Evolutionary conservation across 1,140 invertebrate genomes (phyloP), one percentile per base, ranked within the genome.

Genomic region (Parapsyche elsis): DNA sequence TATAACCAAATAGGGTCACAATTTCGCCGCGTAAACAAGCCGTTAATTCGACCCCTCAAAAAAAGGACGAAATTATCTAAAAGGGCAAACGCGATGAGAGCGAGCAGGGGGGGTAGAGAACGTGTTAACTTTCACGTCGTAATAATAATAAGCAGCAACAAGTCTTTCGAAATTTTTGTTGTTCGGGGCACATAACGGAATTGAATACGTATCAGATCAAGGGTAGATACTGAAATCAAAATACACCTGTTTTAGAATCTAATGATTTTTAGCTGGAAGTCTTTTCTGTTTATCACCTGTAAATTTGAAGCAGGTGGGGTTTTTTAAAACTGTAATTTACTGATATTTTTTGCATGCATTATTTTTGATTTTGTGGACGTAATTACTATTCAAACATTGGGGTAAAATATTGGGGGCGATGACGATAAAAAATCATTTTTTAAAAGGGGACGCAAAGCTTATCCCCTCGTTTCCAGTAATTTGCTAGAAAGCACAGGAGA

Each of bases 1-100:
- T 38, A 38, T 38, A 38, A 38, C 30, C 30, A 38, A 53, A 53
- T 53, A 14, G 16, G 49, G 49, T 53, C 49, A 53, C 49, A 53
- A 53, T 75, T 75, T 74, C 45, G 16, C 21, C 71, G 16, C 30
- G n/a, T 14, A 30, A 76, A 49, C 45, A 49, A 64, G 9, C 30
- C 19, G 75, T 77, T 77, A 77, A 61, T 77, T 77, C 23, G 24
- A 77, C 23, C 75, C 75, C 53, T 77, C 1, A 75, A 75, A 46
- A 75, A 70, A 70, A n/a, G n/a, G 14, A 73, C 71, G 21, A n/a
- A 10, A 73, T 44, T 16, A 23, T 10, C 5, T 14, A 10, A 77
- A 77, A 77, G 75, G 75, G 53, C 59, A 77, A 77, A 64, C 53
- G 46, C 38, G 75, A 26, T 30, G 64, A 77, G 38, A 21, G 46